Conservation (phyloP, 2,797 vertebrate species). For the Ataeniobius toweri region DNA sequence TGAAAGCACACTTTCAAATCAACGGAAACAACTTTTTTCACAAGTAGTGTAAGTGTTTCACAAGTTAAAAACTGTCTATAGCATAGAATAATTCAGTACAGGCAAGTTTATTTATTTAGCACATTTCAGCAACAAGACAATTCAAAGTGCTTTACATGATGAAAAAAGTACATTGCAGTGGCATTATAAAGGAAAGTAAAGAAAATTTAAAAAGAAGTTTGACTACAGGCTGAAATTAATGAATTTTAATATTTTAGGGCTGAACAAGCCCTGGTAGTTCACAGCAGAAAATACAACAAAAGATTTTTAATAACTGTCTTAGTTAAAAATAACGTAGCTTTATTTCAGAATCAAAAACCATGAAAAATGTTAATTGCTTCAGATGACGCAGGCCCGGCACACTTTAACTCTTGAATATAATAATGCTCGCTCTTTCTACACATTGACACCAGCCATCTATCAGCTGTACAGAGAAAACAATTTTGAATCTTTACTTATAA, state of each 20-base stretch:
- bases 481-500: slow-evolving; percentile 7
- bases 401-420: neutral
- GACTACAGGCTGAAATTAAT: no score
- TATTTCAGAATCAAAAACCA: neutral
- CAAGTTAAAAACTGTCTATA: neutral
- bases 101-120: no score
- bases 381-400: neutral
- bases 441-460: slow-evolving; percentile 42
- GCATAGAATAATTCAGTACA: neutral
- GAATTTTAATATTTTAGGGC: no score
- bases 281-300: no score
- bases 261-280: no score
- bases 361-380: neutral
- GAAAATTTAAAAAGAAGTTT: no score
- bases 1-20: neutral
- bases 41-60: neutral
- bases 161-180: no score
- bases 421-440: neutral
- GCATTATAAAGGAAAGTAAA: no score
- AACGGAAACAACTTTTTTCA: neutral
- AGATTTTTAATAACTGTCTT: no score
- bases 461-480: slow-evolving; percentile 2
- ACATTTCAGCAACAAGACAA: no score
- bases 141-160: no score
- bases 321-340: no score